Evolutionary conservation across 2,113 vertebrate genomes (phyloP), one percentile per base, ranked within the genome.

Genomic region (Columba livia): DNA sequence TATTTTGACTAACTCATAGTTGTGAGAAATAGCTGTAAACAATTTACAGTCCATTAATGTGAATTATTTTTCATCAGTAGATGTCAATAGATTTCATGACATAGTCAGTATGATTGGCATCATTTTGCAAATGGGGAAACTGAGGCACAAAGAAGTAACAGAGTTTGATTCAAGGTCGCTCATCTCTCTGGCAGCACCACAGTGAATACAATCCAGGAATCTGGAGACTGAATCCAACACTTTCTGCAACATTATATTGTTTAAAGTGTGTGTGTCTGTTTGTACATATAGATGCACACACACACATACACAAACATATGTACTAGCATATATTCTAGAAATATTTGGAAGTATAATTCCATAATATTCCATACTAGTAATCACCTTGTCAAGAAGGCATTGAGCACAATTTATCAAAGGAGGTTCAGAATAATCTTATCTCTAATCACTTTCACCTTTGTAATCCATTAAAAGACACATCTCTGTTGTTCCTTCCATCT

Each of bases 371-470:
- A 29, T 58, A 31, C 47, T 13, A 40, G 34, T 17, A 78, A 86
- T 53, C 29, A 51, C 16, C 18, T 87, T 90, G 32, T 48, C 64
- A 72, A 20, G 64, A 93, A 64, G 21, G 14, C 38, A 81, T 2
- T 64, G 57, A 65, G 25, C 19, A 65, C 20, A 67, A 31, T 3
- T 89, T 90, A 42, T 36, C 58, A 42, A 78, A 73, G 47, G 74
- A 11, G 32, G 34, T 50, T 82, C 83, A 69, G 44, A 84, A 94
- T 87, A 83, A 88, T 93, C 82, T 94, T 81, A 28, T 36, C n/a
- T 90, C 69, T 89, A 88, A 86, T 66, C 50, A 77, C n/a, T 95
- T 80, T 94, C 56, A 61, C 44, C 61, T 85, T 90, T 94, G 38
- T 65, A 81, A 90, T 81, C 57, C 40, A 58, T 90, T 84, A 72